These are phyloP conservation scores for Anisognathus igniventris DNA, from an alignment of 2,797 vertebrate species.

Conservation along the genomic window DNA sequence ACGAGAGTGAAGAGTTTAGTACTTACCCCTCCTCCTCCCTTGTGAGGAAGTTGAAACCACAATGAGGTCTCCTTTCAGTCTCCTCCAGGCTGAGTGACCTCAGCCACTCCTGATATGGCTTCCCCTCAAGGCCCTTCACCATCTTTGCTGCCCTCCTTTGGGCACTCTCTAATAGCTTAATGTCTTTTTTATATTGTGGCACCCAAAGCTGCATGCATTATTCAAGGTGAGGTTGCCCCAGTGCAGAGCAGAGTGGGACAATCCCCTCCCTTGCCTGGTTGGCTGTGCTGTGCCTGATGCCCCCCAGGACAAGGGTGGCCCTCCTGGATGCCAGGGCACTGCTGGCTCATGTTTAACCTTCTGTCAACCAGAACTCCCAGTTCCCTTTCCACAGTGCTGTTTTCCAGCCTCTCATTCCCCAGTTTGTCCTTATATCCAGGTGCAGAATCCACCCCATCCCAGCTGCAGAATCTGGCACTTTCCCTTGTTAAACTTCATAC, in stretches of 20 bases:
- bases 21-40: background rate
- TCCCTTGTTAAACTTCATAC: background rate
- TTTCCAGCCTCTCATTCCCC: background rate
- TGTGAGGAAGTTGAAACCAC: background rate
- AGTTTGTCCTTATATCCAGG: background rate
- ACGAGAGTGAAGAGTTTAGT: background rate
- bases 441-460: too few species aligned
- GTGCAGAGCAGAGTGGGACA: background rate
- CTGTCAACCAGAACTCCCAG: background rate
- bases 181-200: background rate
- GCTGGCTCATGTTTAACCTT: fast-evolving
- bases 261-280: background rate
- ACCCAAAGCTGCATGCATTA: background rate
- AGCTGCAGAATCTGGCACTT: background rate
- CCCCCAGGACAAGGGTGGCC: fast-evolving
- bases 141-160: background rate
- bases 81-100: background rate
- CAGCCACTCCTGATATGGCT: fast-evolving
- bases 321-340: background rate
- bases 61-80: background rate
- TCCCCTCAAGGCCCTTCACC: background rate
- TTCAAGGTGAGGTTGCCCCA: fast-evolving
- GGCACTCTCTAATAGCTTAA: background rate
- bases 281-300: fast-evolving
- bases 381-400: background rate